Percentiles rank a stretch among this genome's conserved stretches.
phyloP scores from a whole-genome alignment of 30 jellyfish, hydroid and myxozoan genomes.

The Turritopsis rubra region DNA sequence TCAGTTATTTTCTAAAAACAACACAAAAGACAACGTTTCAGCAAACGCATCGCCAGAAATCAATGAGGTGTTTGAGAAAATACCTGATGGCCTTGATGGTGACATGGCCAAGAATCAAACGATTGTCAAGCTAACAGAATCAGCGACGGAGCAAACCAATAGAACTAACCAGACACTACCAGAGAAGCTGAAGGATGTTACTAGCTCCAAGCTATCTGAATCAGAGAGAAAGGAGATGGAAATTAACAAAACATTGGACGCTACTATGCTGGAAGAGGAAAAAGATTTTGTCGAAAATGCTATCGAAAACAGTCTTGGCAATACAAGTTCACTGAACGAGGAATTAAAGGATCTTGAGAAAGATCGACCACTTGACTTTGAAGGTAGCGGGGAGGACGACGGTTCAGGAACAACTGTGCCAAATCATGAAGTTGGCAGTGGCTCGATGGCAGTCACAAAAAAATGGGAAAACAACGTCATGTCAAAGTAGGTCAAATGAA shows the following conservation, averaged over 20 bases:
- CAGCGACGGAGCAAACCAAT: background rate
- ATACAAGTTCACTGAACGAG: slow-evolving; percentile 10
- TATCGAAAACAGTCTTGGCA: background rate
- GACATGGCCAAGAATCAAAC: background rate
- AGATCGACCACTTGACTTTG: background rate
- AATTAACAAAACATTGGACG: background rate
- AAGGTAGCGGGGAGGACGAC: slow-evolving; percentile 13
- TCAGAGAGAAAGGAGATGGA: background rate
- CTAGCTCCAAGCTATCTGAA: background rate
- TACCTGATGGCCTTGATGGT: background rate
- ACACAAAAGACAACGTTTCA: background rate
- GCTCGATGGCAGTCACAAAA: background rate
- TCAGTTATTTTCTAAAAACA: background rate
- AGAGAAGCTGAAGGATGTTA: background rate
- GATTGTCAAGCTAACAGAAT: background rate
- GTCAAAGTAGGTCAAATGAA: background rate
- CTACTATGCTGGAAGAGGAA: background rate
- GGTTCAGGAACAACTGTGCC: background rate
- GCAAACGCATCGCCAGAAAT: background rate
- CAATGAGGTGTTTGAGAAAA: background rate
- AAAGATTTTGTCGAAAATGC: slow-evolving; percentile 16
- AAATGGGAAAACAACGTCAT: background rate
- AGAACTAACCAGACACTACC: background rate
- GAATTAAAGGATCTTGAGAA: slow-evolving; percentile 8
- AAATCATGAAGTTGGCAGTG: slow-evolving; percentile 12